These are phyloP conservation scores for Scolopax rusticola DNA, from an alignment of 2,797 vertebrate genomes.

Conservation along the genomic window DNA sequence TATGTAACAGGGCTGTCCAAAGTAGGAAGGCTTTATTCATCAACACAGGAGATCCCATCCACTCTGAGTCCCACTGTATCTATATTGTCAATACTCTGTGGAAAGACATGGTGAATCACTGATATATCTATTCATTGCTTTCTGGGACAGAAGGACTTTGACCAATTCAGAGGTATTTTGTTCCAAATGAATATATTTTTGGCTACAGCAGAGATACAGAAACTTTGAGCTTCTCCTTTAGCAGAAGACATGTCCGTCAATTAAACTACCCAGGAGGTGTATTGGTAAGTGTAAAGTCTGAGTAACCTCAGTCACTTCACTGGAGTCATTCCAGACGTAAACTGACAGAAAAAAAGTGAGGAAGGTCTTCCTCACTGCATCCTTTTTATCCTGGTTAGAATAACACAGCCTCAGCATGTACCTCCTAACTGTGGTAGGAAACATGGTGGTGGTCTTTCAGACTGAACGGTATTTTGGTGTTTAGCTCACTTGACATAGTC, in stretches of 20 bases:
- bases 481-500: background rate
- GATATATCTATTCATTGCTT: background rate
- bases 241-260: background rate
- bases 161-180: background rate
- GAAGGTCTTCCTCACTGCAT: background rate
- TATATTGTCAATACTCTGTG: background rate
- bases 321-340: slow-evolving; percentile 21
- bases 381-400: background rate
- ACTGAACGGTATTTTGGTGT: background rate
- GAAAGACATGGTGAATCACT: background rate
- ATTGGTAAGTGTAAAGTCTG: background rate
- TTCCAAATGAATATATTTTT: slow-evolving; percentile 33
- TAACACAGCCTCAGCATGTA: background rate
- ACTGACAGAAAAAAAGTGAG: slow-evolving; percentile 6
- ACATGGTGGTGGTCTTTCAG: background rate
- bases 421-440: background rate
- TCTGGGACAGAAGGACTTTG: background rate
- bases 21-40: background rate
- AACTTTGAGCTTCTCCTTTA: background rate
- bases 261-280: slow-evolving; percentile 2
- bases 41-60: background rate
- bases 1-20: background rate
- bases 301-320: slow-evolving; percentile 39
- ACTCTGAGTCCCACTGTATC: background rate
- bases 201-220: background rate